These are phyloP conservation scores for Microcebus lehilahytsara DNA, from an alignment of 2,113 vertebrate species.

Conservation along the genomic window DNA sequence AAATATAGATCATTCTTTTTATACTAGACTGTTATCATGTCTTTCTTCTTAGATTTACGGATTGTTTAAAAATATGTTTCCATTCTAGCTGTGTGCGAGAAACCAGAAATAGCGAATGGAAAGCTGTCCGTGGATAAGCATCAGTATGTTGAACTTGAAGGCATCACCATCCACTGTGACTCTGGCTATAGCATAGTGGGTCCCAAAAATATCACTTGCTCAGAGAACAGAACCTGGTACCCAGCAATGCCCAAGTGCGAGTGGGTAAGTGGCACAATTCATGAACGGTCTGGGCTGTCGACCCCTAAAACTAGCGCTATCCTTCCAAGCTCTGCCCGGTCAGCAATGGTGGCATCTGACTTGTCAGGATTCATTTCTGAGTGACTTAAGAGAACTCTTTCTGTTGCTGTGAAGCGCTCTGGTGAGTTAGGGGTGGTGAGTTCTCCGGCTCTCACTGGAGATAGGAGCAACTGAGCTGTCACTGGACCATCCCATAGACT, in stretches of 20 bases:
- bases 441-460: neutral
- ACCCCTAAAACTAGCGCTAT: neutral
- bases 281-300: neutral
- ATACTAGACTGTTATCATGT: neutral
- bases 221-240: conserved; percentile 68
- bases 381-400: neutral
- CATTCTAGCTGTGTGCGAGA: conserved; percentile 56
- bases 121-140: neutral
- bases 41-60: neutral
- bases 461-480: neutral
- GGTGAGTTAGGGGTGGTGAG: neutral
- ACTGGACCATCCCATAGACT: neutral
- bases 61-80: conserved; percentile 21
- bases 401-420: neutral
- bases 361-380: neutral
- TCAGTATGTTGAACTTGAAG: conserved; percentile 22
- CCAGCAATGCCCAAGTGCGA: conserved; percentile 60
- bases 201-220: neutral
- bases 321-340: neutral
- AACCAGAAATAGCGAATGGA: conserved; percentile 56
- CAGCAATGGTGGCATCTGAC: neutral
- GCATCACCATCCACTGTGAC: conserved; percentile 45
- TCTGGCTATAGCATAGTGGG: conserved; percentile 66
- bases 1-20: neutral
- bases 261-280: conserved; percentile 58